These are phyloP conservation scores for Plebejus anna DNA, from an alignment of 2,888 invertebrate species.

Conservation along the genomic window DNA sequence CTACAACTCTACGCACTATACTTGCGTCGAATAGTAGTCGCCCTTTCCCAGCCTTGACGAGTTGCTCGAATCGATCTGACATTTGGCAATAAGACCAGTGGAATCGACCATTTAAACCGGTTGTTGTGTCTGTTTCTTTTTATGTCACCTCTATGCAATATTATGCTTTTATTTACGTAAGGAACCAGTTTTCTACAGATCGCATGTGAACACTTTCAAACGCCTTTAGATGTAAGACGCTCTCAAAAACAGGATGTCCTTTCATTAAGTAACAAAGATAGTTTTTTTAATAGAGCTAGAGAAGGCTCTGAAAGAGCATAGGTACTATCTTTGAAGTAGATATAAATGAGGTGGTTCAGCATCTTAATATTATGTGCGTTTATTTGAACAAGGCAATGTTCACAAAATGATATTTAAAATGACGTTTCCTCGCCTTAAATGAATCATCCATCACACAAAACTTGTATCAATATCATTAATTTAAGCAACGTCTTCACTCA, in stretches of 20 bases:
- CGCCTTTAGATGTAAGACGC: not conserved
- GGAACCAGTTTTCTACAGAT: not conserved
- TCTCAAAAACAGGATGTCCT: not conserved
- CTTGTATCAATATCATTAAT: not conserved
- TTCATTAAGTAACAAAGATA: not conserved
- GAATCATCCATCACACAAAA: no score
- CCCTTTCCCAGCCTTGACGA: conserved; percentile 19
- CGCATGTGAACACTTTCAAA: not conserved
- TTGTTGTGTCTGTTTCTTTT: not conserved
- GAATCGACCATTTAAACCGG: conserved; percentile 20
- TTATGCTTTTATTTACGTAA: not conserved
- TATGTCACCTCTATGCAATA: not conserved
- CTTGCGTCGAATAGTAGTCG: not conserved
- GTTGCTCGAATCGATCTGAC: conserved; percentile 12
- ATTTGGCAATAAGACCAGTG: conserved; percentile 11
- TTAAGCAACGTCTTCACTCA: not conserved
- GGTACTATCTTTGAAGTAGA: not conserved
- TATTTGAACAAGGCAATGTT: not conserved
- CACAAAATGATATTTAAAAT: no score
- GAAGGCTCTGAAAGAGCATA: not conserved
- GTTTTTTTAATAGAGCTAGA: not conserved
- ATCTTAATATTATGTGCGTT: not conserved
- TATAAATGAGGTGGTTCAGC: not conserved
- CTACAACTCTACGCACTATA: no score
- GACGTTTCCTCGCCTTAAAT: no score